Evolutionary conservation across 2,797 vertebrate species (phyloP), one percentile per base, ranked within the genome.

Genomic region (Anguilla anguilla): DNA sequence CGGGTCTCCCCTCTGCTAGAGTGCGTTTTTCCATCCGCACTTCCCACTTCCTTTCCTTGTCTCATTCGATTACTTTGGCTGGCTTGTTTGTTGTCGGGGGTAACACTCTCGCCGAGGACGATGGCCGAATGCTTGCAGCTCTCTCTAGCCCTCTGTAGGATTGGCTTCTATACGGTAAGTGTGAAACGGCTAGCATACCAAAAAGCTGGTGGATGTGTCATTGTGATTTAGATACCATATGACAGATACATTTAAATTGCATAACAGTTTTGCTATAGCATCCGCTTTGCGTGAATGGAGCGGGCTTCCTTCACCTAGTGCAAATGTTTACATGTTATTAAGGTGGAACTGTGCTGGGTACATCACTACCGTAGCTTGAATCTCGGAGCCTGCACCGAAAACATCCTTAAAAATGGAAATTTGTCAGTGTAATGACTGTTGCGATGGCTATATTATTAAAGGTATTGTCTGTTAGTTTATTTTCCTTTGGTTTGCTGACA

Each of bases 61-160:
- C 91, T 94, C 57, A 94, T 94, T 95, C 95, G 94, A 88, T 93
- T 92, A 93, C 93, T 94, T 88, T 88, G 61, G 94, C 93, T 95
- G 90, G 93, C 92, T 94, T 94, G 95, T 93, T 95, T 95, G 95
- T 96, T 96, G 95, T 95, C 86, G 94, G 88, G 94, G 94, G 96
- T 95, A 94, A 96, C 95, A 90, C 94, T 94, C 94, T 96, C 95
- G 94, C 93, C 87, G 94, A 93, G 93, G 93, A 94, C 95, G 91
- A 97, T 98, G 97, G 98, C 97, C 96, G 97, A 98, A 92, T 97
- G 96, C 96, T 96, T 98, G 96, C 97, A 97, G 96, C 95, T 98
- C 94, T 97, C 97, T 93, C 94, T 96, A 92, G 97, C 97, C 89
- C 93, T 98, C 95, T 98, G 98, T 96, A 97, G 97, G 96, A 97